phyloP scores from a whole-genome alignment of 2,113 vertebrate genomes.

The Benitochromis conjunctus region DNA sequence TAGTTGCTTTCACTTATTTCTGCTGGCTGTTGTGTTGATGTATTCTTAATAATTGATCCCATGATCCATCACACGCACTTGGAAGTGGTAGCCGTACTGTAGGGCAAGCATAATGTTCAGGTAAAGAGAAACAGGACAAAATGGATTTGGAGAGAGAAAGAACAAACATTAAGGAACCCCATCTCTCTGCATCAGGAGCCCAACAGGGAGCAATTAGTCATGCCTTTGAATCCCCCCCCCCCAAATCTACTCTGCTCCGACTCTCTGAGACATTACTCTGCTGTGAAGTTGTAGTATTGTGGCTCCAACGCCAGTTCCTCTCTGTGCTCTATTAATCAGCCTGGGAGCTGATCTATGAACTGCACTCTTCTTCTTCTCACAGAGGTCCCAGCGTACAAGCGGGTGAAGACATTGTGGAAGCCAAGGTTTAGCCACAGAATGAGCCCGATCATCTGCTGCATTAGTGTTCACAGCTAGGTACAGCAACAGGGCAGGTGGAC shows the following conservation, averaged over 20 bases:
- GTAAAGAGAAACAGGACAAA: not conserved
- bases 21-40: not conserved
- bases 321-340: slow-evolving; percentile 53
- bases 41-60: not conserved
- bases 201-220: slow-evolving; percentile 38
- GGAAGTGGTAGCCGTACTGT: not conserved
- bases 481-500: not conserved
- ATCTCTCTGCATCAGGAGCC: not conserved
- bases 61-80: not conserved
- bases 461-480: not conserved
- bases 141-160: not conserved
- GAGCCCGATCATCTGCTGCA: slow-evolving; percentile 2
- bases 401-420: not conserved
- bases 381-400: not conserved
- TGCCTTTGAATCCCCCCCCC: slow-evolving; percentile 4
- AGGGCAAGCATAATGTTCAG: not conserved
- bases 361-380: not conserved
- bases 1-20: not conserved
- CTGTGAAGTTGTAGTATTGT: slow-evolving; percentile 7
- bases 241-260: not conserved
- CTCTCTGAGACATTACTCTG: slow-evolving; percentile 25
- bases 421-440: not conserved
- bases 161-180: slow-evolving; percentile 4
- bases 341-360: slow-evolving; percentile 49
- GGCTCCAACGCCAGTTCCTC: not conserved